Base-by-base conservation (phyloP, 2,113 vertebrate genomes). In the Plecotus auritus region DNA sequence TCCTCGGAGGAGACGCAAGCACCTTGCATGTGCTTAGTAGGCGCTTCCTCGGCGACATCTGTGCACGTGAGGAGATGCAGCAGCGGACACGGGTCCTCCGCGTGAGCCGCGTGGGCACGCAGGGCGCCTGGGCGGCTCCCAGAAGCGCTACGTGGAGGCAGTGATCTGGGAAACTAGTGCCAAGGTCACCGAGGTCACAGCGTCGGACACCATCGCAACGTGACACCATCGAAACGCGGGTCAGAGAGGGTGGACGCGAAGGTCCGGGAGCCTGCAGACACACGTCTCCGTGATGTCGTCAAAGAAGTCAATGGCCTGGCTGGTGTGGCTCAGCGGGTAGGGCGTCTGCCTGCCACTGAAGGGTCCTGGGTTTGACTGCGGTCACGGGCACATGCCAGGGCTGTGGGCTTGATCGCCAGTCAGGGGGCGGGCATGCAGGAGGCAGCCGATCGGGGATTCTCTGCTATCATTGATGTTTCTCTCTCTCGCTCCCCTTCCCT, bases 101-200 rank as follows among this genome's bases (percentile, higher is more conserved):
- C 17, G 5, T 54, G 51, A 54, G 51, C 51, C 18, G 13, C 7
- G 51, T 20, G 51, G 17, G 20, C 54, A 56, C 49, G 14, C 49
- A 51, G 49, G 49, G 49, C 14, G 47, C 66, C 76, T 35, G 23
- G 73, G 86, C 18, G 4, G 59, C 94, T 88, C 94, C 93, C 85
- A 91, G 93, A 74, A 94, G 54, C 23, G 37, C 66, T 83, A 16
- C 17, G 76, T 77, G 64, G 47, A 72, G 35, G 81, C 88, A 59
- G 42, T 83, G 94, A 96, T 89, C 84, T 96, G 72, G 70, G 88
- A 96, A 85, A 59, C 37, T 20, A 5, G 45, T 8, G 3, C 56
- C 89, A 87, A 87, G 85, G 54, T 88, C 70, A 66, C 45, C 17
- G 69, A 93, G 78, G 42, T 87, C 82, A 88, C 9, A 5, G 80